A percentile compares a stretch with the other conserved stretches of the same genome.
These are phyloP conservation scores for Coenobita brevimanus DNA, from an alignment of 1,140 invertebrate species.

Conservation along the genomic window DNA sequence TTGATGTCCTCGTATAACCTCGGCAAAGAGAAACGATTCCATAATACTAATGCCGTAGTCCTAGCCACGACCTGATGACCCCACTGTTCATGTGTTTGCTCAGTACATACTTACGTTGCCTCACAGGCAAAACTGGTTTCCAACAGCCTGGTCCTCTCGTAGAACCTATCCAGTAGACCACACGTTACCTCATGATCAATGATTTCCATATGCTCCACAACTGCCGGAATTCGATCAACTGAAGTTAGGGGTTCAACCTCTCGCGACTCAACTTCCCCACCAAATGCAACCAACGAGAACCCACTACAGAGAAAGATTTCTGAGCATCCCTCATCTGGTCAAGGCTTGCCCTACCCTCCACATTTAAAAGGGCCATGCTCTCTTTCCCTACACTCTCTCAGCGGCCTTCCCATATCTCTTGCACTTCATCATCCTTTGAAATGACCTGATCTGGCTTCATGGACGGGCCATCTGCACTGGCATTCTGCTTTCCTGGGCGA, in stretches of 20 bases:
- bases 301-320: background rate
- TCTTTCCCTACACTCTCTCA: background rate
- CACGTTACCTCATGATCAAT: background rate
- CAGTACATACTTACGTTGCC: background rate
- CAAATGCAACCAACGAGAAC: no score
- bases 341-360: background rate
- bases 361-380: background rate
- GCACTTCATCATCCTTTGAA: background rate
- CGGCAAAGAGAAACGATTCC: background rate
- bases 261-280: no score
- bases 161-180: background rate
- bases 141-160: background rate
- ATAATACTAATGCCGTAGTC: background rate
- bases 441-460: background rate
- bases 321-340: background rate
- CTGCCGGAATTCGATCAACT: no score
- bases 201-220: background rate
- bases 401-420: no score
- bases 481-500: background rate
- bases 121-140: background rate
- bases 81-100: no score
- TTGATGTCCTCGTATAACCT: conserved; percentile 11
- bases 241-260: no score
- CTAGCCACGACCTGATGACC: background rate
- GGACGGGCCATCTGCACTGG: no score